Evolutionary conservation across 1,140 invertebrate genomes (phyloP).

Genomic region (Tetragnatha versicolor): DNA sequence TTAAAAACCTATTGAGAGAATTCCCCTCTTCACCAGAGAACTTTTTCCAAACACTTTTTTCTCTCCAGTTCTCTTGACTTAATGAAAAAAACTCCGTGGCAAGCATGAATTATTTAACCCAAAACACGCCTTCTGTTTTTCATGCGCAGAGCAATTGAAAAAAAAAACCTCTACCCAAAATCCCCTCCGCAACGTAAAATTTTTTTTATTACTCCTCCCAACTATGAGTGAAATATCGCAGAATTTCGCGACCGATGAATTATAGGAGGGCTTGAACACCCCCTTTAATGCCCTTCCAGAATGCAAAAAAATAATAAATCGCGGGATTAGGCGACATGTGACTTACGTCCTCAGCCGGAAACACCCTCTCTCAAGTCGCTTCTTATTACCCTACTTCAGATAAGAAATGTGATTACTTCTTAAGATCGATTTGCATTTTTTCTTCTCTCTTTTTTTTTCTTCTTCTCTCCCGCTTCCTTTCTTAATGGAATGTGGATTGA

Average conservation of each 20-base stretch:
- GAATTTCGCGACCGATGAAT: background rate
- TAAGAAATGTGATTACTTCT: conserved; percentile 38
- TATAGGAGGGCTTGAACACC: background rate
- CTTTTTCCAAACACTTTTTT: no score
- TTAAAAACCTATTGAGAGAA: no score
- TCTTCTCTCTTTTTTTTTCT: background rate
- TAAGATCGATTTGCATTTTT: conserved; percentile 20
- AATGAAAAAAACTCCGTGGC: no score
- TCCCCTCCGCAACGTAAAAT: background rate
- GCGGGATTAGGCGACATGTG: conserved; percentile 14
- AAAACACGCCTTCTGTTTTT: no score
- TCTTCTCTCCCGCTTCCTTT: background rate
- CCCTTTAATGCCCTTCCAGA: conserved; percentile 20
- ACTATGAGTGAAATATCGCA: background rate
- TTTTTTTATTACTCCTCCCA: background rate
- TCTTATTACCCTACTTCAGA: conserved; percentile 22
- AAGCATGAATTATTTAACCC: no score
- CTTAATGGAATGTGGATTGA: background rate
- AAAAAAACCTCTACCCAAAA: background rate
- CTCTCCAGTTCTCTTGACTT: no score
- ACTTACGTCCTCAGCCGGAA: conserved; percentile 9
- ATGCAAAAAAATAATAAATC: conserved; percentile 33
- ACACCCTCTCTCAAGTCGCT: conserved; percentile 17
- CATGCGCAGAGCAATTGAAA: no score
- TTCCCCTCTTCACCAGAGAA: no score